These are phyloP conservation scores for Lepetodrilus schrolli DNA, from an alignment of 2,888 invertebrate genomes.

Conservation along the genomic window DNA sequence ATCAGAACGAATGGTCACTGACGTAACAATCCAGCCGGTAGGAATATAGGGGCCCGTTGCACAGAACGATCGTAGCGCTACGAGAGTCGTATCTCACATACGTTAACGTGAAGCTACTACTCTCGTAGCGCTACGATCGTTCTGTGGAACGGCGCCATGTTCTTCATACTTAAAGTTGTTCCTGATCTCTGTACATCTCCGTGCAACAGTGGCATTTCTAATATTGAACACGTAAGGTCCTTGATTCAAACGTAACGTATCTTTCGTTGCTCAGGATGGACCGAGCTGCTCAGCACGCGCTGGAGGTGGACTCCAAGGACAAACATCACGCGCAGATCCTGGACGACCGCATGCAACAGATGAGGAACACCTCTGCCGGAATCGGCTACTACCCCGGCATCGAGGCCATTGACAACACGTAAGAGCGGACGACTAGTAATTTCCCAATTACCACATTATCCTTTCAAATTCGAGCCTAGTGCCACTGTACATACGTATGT, in stretches of 20 bases:
- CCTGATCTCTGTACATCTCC: background rate
- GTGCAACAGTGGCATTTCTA: background rate
- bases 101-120: too few relatives aligned
- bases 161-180: too few relatives aligned
- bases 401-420: conserved; percentile 75
- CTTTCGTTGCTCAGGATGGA: conserved; percentile 66
- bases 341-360: conserved; percentile 74
- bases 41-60: too few relatives aligned
- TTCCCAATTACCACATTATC: background rate
- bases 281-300: conserved; percentile 80
- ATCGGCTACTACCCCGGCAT: conserved; percentile 74
- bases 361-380: conserved; percentile 71
- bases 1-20: too few relatives aligned
- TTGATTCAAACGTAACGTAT: too few relatives aligned
- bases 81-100: too few relatives aligned
- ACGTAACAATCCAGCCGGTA: too few relatives aligned
- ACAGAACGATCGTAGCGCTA: too few relatives aligned
- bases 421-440: conserved; percentile 40
- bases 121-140: too few relatives aligned
- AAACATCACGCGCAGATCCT: conserved; percentile 85
- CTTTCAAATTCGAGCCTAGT: too few relatives aligned
- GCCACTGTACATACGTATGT: too few relatives aligned
- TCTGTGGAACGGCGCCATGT: too few relatives aligned
- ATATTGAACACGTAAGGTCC: background rate
- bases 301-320: conserved; percentile 91